phyloP scores from a whole-genome alignment of 2,888 invertebrate species.

The Diaphora mendica region DNA sequence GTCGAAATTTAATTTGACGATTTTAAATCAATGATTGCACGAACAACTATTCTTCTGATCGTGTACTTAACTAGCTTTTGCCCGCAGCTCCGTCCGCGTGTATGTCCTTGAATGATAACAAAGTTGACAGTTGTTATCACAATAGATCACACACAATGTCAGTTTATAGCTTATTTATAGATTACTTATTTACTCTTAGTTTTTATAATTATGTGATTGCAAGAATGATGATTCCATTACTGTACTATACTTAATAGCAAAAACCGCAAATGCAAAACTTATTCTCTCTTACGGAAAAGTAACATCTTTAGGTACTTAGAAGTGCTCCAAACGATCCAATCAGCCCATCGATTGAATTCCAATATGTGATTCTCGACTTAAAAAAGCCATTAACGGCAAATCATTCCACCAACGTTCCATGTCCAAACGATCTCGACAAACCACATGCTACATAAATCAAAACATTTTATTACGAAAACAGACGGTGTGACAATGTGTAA shows the following conservation, averaged over 20 bases:
- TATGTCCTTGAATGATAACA: too few species aligned
- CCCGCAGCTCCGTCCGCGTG: too few species aligned
- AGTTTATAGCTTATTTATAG: too few species aligned
- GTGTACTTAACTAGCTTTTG: too few species aligned
- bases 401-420: slow-evolving; percentile 15
- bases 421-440: slow-evolving; percentile 30
- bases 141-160: too few species aligned
- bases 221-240: background rate
- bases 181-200: background rate
- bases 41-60: background rate
- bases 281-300: slow-evolving; percentile 3
- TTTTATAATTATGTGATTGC: background rate
- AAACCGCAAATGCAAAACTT: background rate
- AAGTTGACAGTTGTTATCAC: too few species aligned
- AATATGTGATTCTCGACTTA: slow-evolving; percentile 18
- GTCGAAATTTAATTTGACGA: background rate
- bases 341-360: slow-evolving; percentile 15
- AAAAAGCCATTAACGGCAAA: slow-evolving; percentile 19
- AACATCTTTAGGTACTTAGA: slow-evolving; percentile 14
- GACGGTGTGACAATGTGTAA: slow-evolving; percentile 35
- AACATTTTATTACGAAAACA: slow-evolving; percentile 35
- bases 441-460: slow-evolving; percentile 46
- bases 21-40: background rate
- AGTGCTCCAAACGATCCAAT: slow-evolving; percentile 9
- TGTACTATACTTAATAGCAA: background rate